Evolutionary conservation across 64 coral and sea anemone genomes (phyloP).

Genomic region (Pocillopora damicornis): DNA sequence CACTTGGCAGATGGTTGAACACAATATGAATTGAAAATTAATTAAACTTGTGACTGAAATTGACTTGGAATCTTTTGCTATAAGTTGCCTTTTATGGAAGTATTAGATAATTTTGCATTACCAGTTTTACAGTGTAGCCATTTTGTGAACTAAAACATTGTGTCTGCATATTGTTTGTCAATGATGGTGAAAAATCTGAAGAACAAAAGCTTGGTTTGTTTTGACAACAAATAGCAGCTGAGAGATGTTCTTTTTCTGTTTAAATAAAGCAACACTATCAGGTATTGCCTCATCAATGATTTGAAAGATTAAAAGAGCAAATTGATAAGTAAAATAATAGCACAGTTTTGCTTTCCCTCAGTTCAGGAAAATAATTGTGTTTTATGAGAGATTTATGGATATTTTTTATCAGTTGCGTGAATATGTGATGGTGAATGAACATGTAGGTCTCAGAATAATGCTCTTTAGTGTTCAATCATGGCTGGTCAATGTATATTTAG

Average conservation of each 20-base stretch:
- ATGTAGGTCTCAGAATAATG: background rate
- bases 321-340: background rate
- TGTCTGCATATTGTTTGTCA: background rate
- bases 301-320: background rate
- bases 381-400: background rate
- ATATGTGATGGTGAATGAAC: background rate
- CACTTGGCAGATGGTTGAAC: no score
- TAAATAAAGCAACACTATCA: conserved; percentile 1
- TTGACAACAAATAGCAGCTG: conserved; percentile 1
- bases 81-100: background rate
- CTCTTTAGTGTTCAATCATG: background rate
- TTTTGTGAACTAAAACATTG: background rate
- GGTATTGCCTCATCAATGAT: conserved; percentile 8
- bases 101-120: background rate
- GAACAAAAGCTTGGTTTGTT: background rate
- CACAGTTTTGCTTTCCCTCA: background rate
- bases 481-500: background rate
- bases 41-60: background rate
- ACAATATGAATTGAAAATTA: background rate
- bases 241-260: conserved; percentile 20
- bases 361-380: background rate
- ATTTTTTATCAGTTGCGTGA: background rate
- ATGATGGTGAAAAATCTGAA: conserved; percentile 15
- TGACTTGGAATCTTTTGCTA: no score
- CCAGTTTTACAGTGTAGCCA: no score